phyloP scores from a whole-genome alignment of 1,140 invertebrate genomes.

The Cydia fagiglandana region DNA sequence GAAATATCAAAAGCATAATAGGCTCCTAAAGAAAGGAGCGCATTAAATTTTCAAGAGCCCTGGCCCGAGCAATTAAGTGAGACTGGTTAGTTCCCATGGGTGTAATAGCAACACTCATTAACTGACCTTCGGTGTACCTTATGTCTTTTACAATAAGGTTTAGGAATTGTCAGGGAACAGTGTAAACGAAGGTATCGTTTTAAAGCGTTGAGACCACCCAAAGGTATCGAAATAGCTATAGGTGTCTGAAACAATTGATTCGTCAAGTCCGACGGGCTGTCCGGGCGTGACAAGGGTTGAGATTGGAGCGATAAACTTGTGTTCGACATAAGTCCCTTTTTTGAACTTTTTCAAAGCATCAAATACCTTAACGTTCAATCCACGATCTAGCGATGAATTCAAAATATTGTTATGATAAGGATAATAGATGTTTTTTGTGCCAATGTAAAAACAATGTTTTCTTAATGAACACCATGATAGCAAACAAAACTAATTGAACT shows the following conservation, averaged over 20 bases:
- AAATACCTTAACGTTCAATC: too few relatives aligned
- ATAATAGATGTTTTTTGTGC: neutral
- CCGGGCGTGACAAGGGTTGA: conserved; percentile 25
- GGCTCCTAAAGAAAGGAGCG: conserved; percentile 13
- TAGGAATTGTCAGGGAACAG: too few relatives aligned
- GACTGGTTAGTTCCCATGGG: conserved; percentile 14
- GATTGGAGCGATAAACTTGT: neutral
- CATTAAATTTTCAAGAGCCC: conserved; percentile 25
- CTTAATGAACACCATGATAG: neutral
- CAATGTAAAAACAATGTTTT: neutral
- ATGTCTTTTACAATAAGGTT: too few relatives aligned
- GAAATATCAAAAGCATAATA: conserved; percentile 21
- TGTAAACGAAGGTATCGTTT: neutral
- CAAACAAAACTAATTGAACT: neutral
- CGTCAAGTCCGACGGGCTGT: conserved; percentile 37
- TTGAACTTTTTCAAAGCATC: too few relatives aligned
- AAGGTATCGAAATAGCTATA: conserved; percentile 26
- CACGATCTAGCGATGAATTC: neutral
- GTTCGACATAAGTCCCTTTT: neutral
- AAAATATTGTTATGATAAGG: neutral
- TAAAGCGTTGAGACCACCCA: conserved; percentile 32
- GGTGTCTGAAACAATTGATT: conserved; percentile 48
- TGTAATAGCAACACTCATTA: neutral
- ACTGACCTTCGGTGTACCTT: too few relatives aligned
- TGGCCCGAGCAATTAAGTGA: conserved; percentile 14